phyloP scores from a whole-genome alignment of 2,113 vertebrate genomes.

The Erythrocercus mccallii region DNA sequence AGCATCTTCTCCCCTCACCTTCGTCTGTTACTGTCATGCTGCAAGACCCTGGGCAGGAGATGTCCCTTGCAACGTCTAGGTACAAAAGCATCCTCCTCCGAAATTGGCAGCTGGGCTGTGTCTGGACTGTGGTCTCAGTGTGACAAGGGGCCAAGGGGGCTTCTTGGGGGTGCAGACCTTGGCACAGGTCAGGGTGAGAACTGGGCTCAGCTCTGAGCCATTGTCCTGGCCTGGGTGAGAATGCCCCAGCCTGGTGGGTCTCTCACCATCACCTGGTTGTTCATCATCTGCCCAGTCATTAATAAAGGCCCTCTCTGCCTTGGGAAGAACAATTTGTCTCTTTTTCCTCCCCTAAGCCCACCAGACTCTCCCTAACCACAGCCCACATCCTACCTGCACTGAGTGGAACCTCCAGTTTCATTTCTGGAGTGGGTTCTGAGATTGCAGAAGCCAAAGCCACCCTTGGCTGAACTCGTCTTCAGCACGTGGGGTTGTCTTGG shows the following conservation, averaged over 20 bases:
- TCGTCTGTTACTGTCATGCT: neutral
- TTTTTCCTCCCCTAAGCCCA: neutral
- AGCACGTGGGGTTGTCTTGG: neutral
- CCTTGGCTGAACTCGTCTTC: neutral
- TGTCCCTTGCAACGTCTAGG: neutral
- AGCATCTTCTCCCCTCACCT: neutral
- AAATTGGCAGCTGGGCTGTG: neutral
- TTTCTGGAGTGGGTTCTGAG: neutral
- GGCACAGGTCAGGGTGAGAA: neutral
- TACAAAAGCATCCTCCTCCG: neutral
- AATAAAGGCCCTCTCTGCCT: neutral
- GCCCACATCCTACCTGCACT: fast-evolving
- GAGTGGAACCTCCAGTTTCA: neutral
- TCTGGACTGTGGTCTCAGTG: neutral
- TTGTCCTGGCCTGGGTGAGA: fast-evolving
- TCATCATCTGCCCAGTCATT: fast-evolving
- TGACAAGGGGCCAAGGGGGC: fast-evolving
- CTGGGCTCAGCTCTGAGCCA: neutral
- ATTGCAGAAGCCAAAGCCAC: neutral
- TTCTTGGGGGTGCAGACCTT: neutral
- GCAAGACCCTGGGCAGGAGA: neutral
- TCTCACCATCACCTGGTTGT: neutral
- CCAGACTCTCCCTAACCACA: neutral
- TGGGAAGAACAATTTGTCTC: neutral
- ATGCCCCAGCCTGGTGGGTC: fast-evolving